phyloP scores from a whole-genome alignment of 2,888 invertebrate genomes.

The Lottia gigantea region DNA sequence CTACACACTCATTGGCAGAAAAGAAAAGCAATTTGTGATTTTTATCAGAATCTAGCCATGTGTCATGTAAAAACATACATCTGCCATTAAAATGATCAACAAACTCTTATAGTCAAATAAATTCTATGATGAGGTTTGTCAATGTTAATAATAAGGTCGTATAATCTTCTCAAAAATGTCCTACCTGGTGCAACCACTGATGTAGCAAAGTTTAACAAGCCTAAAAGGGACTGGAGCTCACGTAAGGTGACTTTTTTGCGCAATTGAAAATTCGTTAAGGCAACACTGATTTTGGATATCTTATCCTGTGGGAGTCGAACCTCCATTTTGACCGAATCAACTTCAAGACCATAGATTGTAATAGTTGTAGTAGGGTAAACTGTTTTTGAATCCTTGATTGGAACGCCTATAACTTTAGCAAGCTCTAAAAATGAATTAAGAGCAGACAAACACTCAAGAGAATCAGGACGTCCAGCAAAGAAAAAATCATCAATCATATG shows the following conservation, averaged over 20 bases:
- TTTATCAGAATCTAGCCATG: background rate
- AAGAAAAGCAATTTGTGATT: background rate
- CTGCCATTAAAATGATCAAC: too few species aligned
- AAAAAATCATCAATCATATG: constrained; percentile 10
- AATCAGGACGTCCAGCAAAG: background rate
- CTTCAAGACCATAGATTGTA: constrained; percentile 1
- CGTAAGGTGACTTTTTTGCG: too few species aligned
- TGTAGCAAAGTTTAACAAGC: too few species aligned
- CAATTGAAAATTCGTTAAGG: too few species aligned
- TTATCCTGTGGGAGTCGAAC: too few species aligned
- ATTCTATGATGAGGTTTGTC: too few species aligned
- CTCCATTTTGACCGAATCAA: constrained; percentile 12
- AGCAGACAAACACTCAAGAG: background rate
- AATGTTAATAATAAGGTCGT: too few species aligned
- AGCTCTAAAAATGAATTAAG: background rate
- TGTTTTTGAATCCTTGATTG: background rate
- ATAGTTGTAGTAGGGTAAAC: background rate
- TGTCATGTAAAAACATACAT: background rate
- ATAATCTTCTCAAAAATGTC: too few species aligned
- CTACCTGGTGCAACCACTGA: too few species aligned
- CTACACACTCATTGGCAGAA: too few species aligned
- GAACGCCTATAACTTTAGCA: background rate
- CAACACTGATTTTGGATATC: background rate
- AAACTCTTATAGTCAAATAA: too few species aligned
- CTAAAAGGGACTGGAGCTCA: too few species aligned